phyloP scores from a whole-genome alignment of 2,113 vertebrate genomes.

The Saccopteryx leptura region DNA sequence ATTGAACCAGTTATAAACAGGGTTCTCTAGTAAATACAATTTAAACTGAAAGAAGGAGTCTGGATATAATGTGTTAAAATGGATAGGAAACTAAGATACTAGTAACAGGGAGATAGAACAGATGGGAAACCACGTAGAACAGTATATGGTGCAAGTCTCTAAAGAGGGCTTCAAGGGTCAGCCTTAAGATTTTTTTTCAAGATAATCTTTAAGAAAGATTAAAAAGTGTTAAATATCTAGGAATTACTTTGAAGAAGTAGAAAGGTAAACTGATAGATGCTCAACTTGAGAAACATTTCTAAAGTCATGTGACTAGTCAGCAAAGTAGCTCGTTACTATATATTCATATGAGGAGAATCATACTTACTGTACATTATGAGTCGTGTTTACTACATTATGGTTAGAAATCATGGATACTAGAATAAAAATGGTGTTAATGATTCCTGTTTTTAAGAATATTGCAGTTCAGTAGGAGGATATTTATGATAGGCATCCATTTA shows the following conservation, averaged over 20 bases:
- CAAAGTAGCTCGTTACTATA: constrained; percentile 7
- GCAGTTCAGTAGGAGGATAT: not conserved
- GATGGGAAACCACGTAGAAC: not conserved
- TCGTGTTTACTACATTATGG: not conserved
- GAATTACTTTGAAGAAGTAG: not conserved
- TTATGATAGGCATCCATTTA: not conserved
- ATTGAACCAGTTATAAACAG: constrained; percentile 19
- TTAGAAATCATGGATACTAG: not conserved
- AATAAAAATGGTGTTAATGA: not conserved
- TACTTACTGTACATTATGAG: not conserved
- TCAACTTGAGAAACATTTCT: not conserved
- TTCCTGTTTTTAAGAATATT: constrained; percentile 38
- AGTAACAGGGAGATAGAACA: not conserved
- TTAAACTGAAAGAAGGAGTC: not conserved
- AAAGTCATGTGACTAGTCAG: constrained; percentile 2
- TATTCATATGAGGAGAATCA: constrained; percentile 42
- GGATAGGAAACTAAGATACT: not conserved
- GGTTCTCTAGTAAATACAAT: constrained; percentile 8
- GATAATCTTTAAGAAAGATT: not conserved
- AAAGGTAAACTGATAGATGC: constrained; percentile 3
- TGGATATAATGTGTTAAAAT: not conserved
- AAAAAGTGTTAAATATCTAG: not conserved
- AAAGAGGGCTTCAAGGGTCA: constrained; percentile 7
- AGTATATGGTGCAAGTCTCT: not conserved
- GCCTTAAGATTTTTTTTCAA: constrained; percentile 16